Base-by-base conservation (phyloP, 2,113 vertebrate genomes). In the Brachirus orientalis region DNA sequence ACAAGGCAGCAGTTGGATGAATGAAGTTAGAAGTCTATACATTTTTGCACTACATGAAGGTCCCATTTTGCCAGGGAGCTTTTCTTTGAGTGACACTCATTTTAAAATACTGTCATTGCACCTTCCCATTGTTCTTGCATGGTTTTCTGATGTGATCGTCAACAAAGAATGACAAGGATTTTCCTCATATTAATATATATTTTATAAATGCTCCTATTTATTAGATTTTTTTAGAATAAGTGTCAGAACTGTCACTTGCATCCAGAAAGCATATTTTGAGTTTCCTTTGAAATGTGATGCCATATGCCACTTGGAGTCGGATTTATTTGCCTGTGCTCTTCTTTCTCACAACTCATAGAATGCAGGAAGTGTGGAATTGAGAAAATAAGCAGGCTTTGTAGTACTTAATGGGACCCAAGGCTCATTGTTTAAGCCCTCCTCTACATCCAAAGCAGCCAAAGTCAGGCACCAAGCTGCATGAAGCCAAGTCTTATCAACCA, bases 241-340 rank as follows among this genome's bases (percentile, higher is more conserved):
- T 86, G 88, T 92, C 91, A 88, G 22, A 90, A 83, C 85, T 92
- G 92, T 92, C 90, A 92, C 79, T 84, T 84, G 86, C 85, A 91
- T 91, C 86, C 77, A 58, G 44, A 28, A 63, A 70, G 73, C 79
- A 69, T 81, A 83, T 90, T 85, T 82, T 90, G 86, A 91, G 83
- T 65, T 89, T 82, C 85, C 82, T 91, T 92, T 90, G 84, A 90
- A 91, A 86, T 79, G 50, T 71, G 75, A 82, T 70, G 80, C 73
- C 63, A 76, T 54, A 87, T 83, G 75, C 66, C 85, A 84, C 71
- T 87, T 58, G 45, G 73, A 87, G 80, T 80, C 73, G 75, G 77
- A 86, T 86, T 92, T 91, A 85, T 85, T 78, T 83, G 57, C 54
- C 72, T 69, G 73, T 82, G 62, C 80, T 79, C 72, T 86, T 80